Evolutionary conservation across 2,888 invertebrate genomes (phyloP).

Genomic region (Smittia sp.): DNA sequence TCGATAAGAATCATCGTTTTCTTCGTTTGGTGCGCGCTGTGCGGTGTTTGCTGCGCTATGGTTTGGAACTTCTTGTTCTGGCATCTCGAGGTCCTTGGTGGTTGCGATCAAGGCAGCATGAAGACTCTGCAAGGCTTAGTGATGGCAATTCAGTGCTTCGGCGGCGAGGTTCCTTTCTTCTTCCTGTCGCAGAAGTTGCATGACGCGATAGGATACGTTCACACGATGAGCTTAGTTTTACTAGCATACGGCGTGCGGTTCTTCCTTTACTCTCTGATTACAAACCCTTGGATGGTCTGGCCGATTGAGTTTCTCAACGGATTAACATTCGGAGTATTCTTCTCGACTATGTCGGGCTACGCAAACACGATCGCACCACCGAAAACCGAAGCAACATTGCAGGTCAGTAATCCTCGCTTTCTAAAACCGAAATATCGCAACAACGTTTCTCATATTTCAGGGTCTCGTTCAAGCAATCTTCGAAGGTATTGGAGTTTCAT

Average conservation of each 20-base stretch:
- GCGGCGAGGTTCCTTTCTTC: conserved; percentile 83
- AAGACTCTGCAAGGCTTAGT: conserved; percentile 73
- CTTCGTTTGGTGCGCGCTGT: conserved; percentile 73
- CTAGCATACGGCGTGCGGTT: conserved; percentile 77
- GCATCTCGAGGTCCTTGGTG: conserved; percentile 72
- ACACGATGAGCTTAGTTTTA: conserved; percentile 80
- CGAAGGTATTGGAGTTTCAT: conserved; percentile 79
- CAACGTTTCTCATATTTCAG: conserved; percentile 57
- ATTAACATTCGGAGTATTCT: conserved; percentile 83
- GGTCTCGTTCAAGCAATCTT: conserved; percentile 83
- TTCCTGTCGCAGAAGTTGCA: conserved; percentile 77
- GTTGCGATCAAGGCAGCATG: conserved; percentile 57
- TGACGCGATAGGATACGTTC: conserved; percentile 74
- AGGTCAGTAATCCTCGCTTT: conserved; percentile 70
- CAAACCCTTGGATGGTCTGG: conserved; percentile 79
- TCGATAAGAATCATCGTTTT: conserved; percentile 70
- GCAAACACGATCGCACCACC: conserved; percentile 78
- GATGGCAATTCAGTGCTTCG: conserved; percentile 75
- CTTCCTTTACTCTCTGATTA: conserved; percentile 73
- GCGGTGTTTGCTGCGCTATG: conserved; percentile 80
- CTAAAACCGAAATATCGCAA: conserved; percentile 80
- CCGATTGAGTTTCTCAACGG: conserved; percentile 85
- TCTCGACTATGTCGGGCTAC: conserved; percentile 84
- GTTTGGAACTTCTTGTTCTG: conserved; percentile 88
- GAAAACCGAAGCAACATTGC: conserved; percentile 83